phyloP scores from a whole-genome alignment of 2,113 vertebrate species.

The Chelonoidis abingdonii region DNA sequence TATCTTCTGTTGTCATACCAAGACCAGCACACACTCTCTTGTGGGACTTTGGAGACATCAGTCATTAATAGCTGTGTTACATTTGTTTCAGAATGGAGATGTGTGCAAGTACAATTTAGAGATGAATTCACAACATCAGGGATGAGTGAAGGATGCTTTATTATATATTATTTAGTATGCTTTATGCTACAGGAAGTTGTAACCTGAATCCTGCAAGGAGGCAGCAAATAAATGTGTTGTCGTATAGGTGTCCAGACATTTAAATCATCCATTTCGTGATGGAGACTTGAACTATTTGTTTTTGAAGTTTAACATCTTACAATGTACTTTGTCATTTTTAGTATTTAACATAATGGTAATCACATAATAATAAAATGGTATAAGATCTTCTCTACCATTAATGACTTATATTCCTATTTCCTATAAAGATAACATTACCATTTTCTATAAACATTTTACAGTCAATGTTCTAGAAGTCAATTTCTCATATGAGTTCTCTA shows the following conservation, averaged over 20 bases:
- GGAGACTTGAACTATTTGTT: neutral
- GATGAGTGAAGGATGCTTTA: neutral
- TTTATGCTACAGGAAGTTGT: neutral
- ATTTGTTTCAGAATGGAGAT: neutral
- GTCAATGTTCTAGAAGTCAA: too few relatives aligned
- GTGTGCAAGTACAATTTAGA: neutral
- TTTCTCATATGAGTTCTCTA: neutral
- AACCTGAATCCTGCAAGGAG: neutral
- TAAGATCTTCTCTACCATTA: neutral
- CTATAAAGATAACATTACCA: neutral
- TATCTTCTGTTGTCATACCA: neutral
- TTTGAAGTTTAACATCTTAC: neutral
- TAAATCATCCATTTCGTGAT: fast-evolving
- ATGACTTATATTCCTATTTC: neutral
- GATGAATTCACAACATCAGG: neutral
- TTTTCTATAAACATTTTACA: neutral
- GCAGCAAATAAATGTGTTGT: neutral
- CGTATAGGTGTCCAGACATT: neutral
- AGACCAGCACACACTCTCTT: neutral
- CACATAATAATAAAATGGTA: neutral
- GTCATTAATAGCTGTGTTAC: neutral
- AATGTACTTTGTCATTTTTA: neutral
- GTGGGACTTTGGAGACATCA: neutral
- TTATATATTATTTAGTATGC: too few relatives aligned
- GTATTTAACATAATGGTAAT: neutral